Conservation (phyloP, 2,888 invertebrate species). For the Opisthograptis luteolata region DNA sequence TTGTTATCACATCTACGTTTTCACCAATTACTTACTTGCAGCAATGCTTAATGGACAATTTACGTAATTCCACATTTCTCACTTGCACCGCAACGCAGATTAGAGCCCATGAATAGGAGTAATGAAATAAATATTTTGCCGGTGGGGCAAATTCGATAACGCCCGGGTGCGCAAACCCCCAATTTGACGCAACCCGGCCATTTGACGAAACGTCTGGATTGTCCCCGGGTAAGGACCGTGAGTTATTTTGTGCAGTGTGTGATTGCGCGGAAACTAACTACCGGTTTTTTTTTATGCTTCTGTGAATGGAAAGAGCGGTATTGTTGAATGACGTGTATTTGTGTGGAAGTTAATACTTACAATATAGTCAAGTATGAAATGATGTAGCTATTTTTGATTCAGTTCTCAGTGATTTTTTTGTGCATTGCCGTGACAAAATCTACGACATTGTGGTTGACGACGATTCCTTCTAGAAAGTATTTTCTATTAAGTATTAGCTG, state of each 20-base stretch:
- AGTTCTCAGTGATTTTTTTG: not conserved
- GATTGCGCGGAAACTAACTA: slow-evolving; percentile 75
- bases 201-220: slow-evolving; percentile 73
- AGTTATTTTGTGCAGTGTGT: slow-evolving; percentile 55
- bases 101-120: slow-evolving; percentile 81
- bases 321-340: slow-evolving; percentile 4
- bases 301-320: not conserved
- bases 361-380: slow-evolving; percentile 13
- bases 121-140: slow-evolving; percentile 85
- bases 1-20: no score
- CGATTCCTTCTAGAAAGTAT: no score
- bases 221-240: slow-evolving; percentile 71
- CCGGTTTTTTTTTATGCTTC: slow-evolving; percentile 46
- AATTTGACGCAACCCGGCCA: slow-evolving; percentile 68
- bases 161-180: slow-evolving; percentile 74
- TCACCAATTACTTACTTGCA: no score
- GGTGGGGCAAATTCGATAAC: slow-evolving; percentile 77
- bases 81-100: slow-evolving; percentile 68
- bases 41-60: no score
- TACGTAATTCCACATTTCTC: slow-evolving; percentile 2
- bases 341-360: slow-evolving; percentile 7
- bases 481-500: no score
- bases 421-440: no score
- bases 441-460: no score
- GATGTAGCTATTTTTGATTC: not conserved